Conservation (phyloP, 2,888 invertebrate genomes). For the Eledona agricola region DNA sequence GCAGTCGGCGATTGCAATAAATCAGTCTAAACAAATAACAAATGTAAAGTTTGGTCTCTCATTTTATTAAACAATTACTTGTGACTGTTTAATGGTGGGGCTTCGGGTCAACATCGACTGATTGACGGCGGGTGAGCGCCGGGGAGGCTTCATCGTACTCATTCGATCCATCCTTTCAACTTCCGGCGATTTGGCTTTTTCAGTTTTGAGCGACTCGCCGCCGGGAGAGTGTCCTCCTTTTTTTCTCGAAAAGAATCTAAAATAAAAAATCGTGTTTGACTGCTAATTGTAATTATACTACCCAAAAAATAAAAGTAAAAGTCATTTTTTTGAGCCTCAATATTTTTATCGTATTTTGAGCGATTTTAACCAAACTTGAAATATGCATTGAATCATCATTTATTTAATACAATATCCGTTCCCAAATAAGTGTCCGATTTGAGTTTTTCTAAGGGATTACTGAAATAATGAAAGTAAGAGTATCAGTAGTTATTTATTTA, state of each 20-base stretch:
- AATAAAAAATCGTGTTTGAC: conserved; percentile 41
- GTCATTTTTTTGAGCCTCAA: too few relatives aligned
- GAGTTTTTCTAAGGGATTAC: too few relatives aligned
- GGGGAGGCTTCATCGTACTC: conserved; percentile 41
- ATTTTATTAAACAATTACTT: conserved; percentile 56
- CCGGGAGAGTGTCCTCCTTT: conserved; percentile 72
- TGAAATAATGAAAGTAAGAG: too few relatives aligned
- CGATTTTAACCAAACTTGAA: too few relatives aligned
- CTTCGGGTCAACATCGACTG: conserved; percentile 61
- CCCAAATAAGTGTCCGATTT: too few relatives aligned
- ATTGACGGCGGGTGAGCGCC: conserved; percentile 61
- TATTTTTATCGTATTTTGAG: too few relatives aligned
- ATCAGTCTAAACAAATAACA: conserved; percentile 66
- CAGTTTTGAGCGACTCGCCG: conserved; percentile 71
- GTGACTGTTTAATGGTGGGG: conserved; percentile 66
- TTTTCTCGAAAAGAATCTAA: conserved; percentile 86
- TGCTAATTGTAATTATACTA: too few relatives aligned
- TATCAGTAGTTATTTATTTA: too few relatives aligned
- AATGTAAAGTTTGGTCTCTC: not conserved
- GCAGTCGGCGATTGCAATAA: conserved; percentile 71
- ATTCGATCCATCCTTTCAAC: conserved; percentile 64
- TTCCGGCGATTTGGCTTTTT: conserved; percentile 77
- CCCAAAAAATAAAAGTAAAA: too few relatives aligned
- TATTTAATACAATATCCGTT: too few relatives aligned
- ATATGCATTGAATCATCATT: too few relatives aligned